phyloP scores from a whole-genome alignment of 2,888 invertebrate genomes.

The Stenichneumon culpator region DNA sequence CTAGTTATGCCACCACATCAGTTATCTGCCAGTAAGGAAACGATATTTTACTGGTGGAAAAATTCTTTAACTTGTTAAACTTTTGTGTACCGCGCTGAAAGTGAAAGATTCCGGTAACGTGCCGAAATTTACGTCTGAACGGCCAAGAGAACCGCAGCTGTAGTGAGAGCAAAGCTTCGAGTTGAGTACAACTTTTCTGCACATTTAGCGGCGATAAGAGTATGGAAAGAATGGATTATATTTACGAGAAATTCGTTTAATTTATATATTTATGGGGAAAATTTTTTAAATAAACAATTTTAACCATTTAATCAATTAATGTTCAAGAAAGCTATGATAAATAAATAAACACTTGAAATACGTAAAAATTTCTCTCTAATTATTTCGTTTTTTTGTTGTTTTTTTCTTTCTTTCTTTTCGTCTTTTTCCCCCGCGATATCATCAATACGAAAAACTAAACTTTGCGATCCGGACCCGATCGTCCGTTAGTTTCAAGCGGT shows the following conservation, averaged over 20 bases:
- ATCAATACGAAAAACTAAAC: background rate
- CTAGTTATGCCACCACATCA: too few relatives aligned
- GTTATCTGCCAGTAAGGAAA: background rate
- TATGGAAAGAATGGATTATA: background rate
- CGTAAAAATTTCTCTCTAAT: too few relatives aligned
- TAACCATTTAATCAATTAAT: too few relatives aligned
- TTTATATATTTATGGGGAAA: too few relatives aligned
- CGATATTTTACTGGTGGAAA: background rate
- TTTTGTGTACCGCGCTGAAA: slow-evolving; percentile 25
- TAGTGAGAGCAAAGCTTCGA: slow-evolving; percentile 12
- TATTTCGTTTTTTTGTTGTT: too few relatives aligned
- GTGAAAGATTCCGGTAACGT: slow-evolving; percentile 12
- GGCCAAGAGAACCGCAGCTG: background rate
- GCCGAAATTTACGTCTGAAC: slow-evolving; percentile 31
- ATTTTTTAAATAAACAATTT: too few relatives aligned
- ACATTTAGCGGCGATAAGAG: background rate
- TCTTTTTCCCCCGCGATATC: background rate
- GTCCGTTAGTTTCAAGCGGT: slow-evolving; percentile 15
- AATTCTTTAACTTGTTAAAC: background rate
- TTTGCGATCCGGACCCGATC: too few relatives aligned
- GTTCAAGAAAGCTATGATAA: too few relatives aligned
- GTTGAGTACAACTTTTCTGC: background rate
- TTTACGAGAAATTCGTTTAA: too few relatives aligned
- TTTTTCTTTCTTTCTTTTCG: too few relatives aligned
- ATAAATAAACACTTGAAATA: too few relatives aligned